Percentiles rank a stretch among this genome's conserved stretches.
Evolutionary conservation across 1,140 invertebrate species (phyloP).

Genomic region (Cylas formicarius): DNA sequence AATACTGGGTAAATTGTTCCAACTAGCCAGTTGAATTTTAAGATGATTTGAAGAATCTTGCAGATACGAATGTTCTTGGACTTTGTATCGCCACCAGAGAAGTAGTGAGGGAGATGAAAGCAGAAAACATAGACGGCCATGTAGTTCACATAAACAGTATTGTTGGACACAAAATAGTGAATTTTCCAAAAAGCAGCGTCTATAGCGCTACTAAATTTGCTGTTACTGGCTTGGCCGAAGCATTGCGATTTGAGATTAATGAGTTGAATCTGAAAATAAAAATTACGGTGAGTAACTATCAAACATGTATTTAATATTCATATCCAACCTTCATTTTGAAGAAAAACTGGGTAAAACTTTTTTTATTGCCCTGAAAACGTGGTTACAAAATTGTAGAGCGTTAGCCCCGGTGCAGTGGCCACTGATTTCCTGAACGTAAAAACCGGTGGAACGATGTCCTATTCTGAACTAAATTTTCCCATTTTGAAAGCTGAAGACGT

Average conservation of each 20-base stretch:
- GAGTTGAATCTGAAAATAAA: constrained; percentile 36
- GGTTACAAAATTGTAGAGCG: constrained; percentile 24
- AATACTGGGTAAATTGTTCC: constrained; percentile 8
- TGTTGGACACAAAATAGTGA: constrained; percentile 35
- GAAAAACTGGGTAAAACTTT: background rate
- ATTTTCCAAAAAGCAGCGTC: constrained; percentile 30
- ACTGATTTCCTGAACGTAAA: constrained; percentile 4
- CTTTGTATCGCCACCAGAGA: constrained; percentile 59
- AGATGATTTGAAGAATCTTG: background rate
- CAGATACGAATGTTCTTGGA: constrained; percentile 41
- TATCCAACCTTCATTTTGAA: background rate
- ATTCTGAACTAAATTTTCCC: background rate
- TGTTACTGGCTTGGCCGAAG: constrained; percentile 47
- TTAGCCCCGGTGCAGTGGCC: constrained; percentile 20
- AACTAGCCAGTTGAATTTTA: background rate
- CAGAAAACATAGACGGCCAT: constrained; percentile 54
- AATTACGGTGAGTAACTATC: constrained; percentile 40
- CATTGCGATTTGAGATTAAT: constrained; percentile 47
- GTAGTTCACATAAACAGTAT: constrained; percentile 57
- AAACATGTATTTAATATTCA: background rate
- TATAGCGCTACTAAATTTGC: constrained; percentile 52
- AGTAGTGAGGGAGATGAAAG: constrained; percentile 52
- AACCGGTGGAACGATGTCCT: background rate
- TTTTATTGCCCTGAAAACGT: no score
- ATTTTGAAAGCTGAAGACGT: constrained; percentile 42